These are phyloP conservation scores for Sinelater perroti DNA, from an alignment of 2,888 invertebrate genomes.

Conservation along the genomic window DNA sequence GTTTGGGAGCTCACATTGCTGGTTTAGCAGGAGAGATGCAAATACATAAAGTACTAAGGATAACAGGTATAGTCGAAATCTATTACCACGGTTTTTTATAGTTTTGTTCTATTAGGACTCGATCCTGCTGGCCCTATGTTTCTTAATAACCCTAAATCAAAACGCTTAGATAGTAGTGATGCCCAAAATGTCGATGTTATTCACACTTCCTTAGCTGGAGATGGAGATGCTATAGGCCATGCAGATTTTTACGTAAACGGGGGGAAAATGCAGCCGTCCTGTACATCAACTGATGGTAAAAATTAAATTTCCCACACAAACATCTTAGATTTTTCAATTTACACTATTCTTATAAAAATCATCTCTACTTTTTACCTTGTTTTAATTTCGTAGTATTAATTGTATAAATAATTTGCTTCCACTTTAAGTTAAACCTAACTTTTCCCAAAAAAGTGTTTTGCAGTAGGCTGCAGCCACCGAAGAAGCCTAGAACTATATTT, in stretches of 20 bases:
- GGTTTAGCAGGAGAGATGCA: constrained; percentile 29
- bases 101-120: constrained; percentile 16
- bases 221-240: constrained; percentile 10
- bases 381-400: too few relatives aligned
- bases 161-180: constrained; percentile 19
- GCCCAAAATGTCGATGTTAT: constrained; percentile 34
- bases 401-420: background rate
- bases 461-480: constrained; percentile 32
- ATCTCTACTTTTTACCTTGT: too few relatives aligned
- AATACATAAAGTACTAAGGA: constrained; percentile 21
- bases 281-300: constrained; percentile 27
- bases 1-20: constrained; percentile 33
- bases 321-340: background rate
- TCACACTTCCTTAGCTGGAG: constrained; percentile 29
- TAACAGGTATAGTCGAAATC: constrained; percentile 23
- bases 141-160: constrained; percentile 9
- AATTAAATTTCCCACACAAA: background rate
- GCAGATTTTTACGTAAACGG: constrained; percentile 37
- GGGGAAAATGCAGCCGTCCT: constrained; percentile 27
- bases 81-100: background rate
- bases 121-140: constrained; percentile 35
- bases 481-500: constrained; percentile 33
- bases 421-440: background rate
- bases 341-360: too few relatives aligned
- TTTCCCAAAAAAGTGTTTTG: too few relatives aligned